A percentile compares a stretch with the other conserved stretches of the same genome.
Conservation (phyloP, 2,888 invertebrate species). For the Luperina nickerlii region DNA sequence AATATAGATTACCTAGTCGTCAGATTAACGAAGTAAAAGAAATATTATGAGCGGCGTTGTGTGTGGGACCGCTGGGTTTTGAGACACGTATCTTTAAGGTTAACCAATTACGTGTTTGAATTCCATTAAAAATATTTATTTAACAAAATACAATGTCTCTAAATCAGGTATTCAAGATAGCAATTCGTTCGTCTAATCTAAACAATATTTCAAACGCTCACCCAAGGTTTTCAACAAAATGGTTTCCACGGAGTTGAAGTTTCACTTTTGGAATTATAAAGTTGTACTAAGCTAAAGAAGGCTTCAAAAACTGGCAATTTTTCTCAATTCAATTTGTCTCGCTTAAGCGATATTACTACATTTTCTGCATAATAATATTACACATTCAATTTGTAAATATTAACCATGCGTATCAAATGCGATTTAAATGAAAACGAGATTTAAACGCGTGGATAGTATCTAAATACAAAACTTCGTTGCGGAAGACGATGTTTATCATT, state of each 20-base stretch:
- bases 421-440: background rate
- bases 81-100: background rate
- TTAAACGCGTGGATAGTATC: background rate
- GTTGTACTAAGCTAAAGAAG: background rate
- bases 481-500: background rate
- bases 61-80: no score
- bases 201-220: background rate
- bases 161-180: background rate
- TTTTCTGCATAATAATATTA: background rate
- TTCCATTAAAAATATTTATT: background rate
- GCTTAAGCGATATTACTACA: background rate
- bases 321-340: no score
- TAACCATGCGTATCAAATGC: background rate
- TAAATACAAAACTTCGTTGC: background rate
- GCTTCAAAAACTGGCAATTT: background rate
- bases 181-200: background rate
- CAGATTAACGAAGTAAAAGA: constrained; percentile 19
- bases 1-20: constrained; percentile 27
- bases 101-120: background rate
- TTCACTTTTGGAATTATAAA: background rate
- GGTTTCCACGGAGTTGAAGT: background rate
- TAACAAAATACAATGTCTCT: background rate
- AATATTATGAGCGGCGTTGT: background rate
- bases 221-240: background rate
- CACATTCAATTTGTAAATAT: background rate